Evolutionary conservation across 2,888 invertebrate species (phyloP).

Genomic region (Orthosia cruda): DNA sequence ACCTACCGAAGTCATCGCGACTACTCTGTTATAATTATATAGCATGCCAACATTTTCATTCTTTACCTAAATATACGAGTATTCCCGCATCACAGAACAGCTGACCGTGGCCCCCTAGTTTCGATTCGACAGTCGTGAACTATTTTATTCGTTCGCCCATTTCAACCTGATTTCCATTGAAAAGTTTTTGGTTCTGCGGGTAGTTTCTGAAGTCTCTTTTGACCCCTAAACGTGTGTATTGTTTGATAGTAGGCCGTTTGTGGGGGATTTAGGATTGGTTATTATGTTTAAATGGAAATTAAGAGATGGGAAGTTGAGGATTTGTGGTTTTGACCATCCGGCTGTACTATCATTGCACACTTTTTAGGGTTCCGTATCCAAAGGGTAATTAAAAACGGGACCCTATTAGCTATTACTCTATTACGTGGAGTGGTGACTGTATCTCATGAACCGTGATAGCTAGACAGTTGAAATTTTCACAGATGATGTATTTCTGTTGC

Average conservation of each 20-base stretch:
- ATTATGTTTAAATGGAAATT: constrained; percentile 19
- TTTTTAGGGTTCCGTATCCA: no score
- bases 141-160: constrained; percentile 57
- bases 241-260: constrained; percentile 43
- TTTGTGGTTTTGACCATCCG: neutral
- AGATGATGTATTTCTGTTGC: no score
- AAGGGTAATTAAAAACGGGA: no score
- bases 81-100: constrained; percentile 45
- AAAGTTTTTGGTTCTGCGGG: constrained; percentile 44
- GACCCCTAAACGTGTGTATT: constrained; percentile 54
- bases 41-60: constrained; percentile 37
- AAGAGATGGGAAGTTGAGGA: no score
- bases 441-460: no score
- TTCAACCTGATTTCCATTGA: constrained; percentile 61
- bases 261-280: neutral
- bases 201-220: constrained; percentile 30
- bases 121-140: constrained; percentile 51
- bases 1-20: no score
- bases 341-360: neutral
- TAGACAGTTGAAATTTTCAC: no score
- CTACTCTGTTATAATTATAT: neutral
- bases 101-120: constrained; percentile 52
- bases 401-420: no score
- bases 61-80: constrained; percentile 51
- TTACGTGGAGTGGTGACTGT: no score